Evolutionary conservation across 2,113 vertebrate species (phyloP).

Genomic region (Dipodomys spectabilis): DNA sequence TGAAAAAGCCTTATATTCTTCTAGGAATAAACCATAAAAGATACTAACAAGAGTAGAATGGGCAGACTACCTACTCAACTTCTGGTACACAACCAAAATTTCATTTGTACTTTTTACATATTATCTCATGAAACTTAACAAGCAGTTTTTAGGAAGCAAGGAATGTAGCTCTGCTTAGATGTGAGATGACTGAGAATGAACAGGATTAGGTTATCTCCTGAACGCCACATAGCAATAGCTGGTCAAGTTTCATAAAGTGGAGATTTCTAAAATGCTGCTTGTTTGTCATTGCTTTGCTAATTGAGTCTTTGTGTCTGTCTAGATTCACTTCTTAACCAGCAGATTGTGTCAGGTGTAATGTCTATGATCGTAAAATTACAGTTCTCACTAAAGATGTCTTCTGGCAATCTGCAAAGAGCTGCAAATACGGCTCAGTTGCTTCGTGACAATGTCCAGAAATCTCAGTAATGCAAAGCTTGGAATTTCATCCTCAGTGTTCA

Average conservation of each 20-base stretch:
- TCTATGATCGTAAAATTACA: constrained; percentile 53
- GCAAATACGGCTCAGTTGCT: constrained; percentile 73
- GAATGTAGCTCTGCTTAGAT: constrained; percentile 67
- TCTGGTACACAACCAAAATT: constrained; percentile 42
- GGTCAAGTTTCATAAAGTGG: constrained; percentile 48
- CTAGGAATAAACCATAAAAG: background rate
- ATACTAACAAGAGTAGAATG: background rate
- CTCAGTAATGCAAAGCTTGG: constrained; percentile 75
- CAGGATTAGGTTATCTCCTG: constrained; percentile 42
- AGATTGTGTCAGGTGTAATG: constrained; percentile 53
- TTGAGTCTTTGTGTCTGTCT: constrained; percentile 54
- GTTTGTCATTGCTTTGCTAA: constrained; percentile 58
- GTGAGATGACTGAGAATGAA: constrained; percentile 35
- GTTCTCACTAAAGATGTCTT: constrained; percentile 55
- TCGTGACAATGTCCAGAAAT: constrained; percentile 83
- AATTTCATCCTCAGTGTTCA: constrained; percentile 81
- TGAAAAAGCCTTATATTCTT: background rate
- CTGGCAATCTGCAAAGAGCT: constrained; percentile 70
- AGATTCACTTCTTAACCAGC: constrained; percentile 65
- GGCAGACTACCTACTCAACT: constrained; percentile 10
- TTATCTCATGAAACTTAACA: constrained; percentile 55
- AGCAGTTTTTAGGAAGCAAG: constrained; percentile 40
- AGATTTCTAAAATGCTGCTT: constrained; percentile 31
- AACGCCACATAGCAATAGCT: constrained; percentile 43
- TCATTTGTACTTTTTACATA: background rate